Conservation (phyloP, 2,113 vertebrate genomes). For the Phycodurus eques region DNA sequence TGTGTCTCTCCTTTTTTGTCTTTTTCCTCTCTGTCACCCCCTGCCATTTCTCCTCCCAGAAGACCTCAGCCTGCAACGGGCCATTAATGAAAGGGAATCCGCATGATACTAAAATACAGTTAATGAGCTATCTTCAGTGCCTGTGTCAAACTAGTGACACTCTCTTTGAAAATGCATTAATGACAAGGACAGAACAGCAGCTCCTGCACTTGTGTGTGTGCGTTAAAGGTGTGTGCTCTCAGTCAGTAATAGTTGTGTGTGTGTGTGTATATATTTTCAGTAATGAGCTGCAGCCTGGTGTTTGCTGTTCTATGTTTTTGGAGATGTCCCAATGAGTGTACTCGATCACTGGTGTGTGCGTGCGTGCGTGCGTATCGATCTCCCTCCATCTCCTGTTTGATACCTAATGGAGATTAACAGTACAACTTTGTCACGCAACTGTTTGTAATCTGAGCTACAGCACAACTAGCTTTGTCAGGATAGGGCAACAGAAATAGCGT, state of each 20-base stretch:
- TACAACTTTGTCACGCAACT: background rate
- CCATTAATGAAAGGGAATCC: slow-evolving; percentile 17
- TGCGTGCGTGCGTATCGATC: background rate
- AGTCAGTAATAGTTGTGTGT: background rate
- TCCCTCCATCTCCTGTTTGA: background rate
- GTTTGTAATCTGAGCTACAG: background rate
- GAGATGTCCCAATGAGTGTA: background rate
- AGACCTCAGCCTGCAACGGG: slow-evolving; percentile 13
- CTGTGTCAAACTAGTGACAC: slow-evolving; percentile 40
- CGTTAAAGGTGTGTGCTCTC: background rate
- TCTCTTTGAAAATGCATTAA: slow-evolving; percentile 48
- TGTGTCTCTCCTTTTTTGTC: background rate
- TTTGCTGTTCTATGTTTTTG: background rate
- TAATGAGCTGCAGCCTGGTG: background rate
- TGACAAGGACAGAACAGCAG: slow-evolving; percentile 33
- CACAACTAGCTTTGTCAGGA: background rate
- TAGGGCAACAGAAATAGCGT: no score
- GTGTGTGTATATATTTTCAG: background rate
- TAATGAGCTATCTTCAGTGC: slow-evolving; percentile 28
- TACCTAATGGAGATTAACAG: background rate
- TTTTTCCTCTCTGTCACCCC: background rate
- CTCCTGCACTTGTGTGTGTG: background rate
- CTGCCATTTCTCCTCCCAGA: slow-evolving; percentile 10
- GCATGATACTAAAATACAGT: slow-evolving; percentile 17
- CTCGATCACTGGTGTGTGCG: background rate